A percentile compares a stretch with the other conserved stretches of the same genome.
Evolutionary conservation across 2,113 vertebrate species (phyloP).

Genomic region (Aptenodytes patagonicus): DNA sequence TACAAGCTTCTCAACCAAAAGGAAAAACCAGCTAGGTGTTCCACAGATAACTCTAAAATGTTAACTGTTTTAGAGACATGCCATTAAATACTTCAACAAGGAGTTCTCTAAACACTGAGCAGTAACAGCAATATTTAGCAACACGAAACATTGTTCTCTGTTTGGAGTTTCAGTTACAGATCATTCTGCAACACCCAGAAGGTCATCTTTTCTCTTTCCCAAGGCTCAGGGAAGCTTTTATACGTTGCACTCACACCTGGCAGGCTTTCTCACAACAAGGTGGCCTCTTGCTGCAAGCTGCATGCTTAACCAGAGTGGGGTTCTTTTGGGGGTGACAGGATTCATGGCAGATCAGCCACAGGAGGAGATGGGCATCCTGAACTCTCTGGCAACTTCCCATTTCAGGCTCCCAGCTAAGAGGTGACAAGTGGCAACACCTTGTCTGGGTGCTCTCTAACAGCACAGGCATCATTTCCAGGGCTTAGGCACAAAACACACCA

Average conservation of each 20-base stretch:
- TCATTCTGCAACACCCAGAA: neutral
- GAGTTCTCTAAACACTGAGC: accelerated
- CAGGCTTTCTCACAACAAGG: neutral
- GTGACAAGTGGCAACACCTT: neutral
- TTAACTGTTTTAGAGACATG: neutral
- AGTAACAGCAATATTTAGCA: neutral
- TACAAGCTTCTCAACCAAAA: neutral
- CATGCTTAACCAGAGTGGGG: accelerated
- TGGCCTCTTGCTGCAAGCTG: neutral
- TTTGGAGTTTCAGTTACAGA: neutral
- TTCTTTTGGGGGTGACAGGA: neutral
- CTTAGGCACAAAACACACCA: neutral
- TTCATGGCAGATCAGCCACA: accelerated
- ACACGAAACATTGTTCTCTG: neutral
- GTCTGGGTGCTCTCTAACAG: neutral
- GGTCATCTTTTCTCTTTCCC: neutral
- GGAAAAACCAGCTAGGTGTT: neutral
- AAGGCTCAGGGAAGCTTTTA: too few species aligned
- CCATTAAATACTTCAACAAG: neutral
- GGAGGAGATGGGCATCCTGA: neutral
- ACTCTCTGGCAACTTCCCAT: neutral
- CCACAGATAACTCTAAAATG: neutral
- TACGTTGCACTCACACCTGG: accelerated
- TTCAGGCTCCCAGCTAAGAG: neutral
- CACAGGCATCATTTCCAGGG: neutral